These are phyloP conservation scores for Varecia variegata DNA, from an alignment of 2,797 vertebrate genomes.

Conservation along the genomic window DNA sequence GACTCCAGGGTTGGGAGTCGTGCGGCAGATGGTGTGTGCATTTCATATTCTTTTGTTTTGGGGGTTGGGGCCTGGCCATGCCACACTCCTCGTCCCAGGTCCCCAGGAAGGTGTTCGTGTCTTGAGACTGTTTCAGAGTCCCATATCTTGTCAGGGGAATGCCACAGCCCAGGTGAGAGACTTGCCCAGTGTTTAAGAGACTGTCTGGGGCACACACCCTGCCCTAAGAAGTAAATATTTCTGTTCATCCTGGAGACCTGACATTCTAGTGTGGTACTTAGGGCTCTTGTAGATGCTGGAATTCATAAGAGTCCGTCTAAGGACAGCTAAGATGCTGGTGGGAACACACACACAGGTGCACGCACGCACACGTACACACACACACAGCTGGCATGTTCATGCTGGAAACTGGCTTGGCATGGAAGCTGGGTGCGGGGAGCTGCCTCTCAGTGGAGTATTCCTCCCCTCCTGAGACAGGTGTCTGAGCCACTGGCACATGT, in stretches of 20 bases:
- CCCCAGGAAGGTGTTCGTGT: background rate
- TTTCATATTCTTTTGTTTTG: background rate
- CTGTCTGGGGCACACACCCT: background rate
- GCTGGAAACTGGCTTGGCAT: background rate
- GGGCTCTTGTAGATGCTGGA: slow-evolving; percentile 14
- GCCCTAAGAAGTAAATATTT: slow-evolving; percentile 32
- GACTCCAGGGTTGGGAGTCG: background rate
- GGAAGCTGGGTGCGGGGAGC: background rate
- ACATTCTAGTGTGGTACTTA: background rate
- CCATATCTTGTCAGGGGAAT: background rate
- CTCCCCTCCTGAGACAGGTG: background rate
- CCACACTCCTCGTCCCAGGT: background rate
- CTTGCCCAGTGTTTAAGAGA: background rate
- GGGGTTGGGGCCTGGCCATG: background rate
- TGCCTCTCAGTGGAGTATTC: background rate
- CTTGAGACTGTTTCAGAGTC: background rate
- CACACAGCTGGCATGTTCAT: background rate
- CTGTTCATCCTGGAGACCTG: background rate
- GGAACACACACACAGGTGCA: background rate
- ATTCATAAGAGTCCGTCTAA: background rate
- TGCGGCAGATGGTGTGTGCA: background rate
- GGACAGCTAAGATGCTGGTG: background rate
- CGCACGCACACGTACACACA: background rate
- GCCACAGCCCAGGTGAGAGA: background rate
- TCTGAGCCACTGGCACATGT: rapidly evolving